Percentiles rank a stretch among this genome's conserved stretches.
Conservation (phyloP, 1,140 invertebrate genomes). For the Doryteuthis pealeii region DNA sequence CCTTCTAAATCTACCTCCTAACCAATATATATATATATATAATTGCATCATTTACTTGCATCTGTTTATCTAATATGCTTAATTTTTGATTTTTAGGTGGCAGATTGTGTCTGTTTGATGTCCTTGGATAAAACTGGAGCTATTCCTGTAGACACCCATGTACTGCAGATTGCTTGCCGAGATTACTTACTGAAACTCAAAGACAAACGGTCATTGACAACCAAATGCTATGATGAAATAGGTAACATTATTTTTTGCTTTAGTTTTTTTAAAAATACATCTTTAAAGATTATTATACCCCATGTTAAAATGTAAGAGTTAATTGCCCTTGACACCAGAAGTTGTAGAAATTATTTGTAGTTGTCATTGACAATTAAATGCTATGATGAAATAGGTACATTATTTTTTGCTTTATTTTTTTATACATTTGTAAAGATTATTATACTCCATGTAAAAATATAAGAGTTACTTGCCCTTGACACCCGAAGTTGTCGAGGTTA, state of each 20-base stretch:
- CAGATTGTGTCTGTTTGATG: constrained; percentile 99
- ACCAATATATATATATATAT: no score
- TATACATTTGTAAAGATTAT: not conserved
- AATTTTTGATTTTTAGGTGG: constrained; percentile 68
- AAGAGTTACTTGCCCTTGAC: not conserved
- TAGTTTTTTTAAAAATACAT: not conserved
- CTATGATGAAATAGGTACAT: not conserved
- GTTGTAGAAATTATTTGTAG: not conserved
- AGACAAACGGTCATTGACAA: constrained; percentile 78
- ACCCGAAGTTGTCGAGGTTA: not conserved
- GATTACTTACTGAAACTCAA: constrained; percentile 80
- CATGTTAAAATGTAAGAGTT: not conserved
- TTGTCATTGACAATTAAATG: not conserved
- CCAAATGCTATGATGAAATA: constrained; percentile 83
- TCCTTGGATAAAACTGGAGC: constrained; percentile 85
- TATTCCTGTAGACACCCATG: constrained; percentile 95
- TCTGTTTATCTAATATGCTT: no score
- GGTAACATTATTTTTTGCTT: constrained; percentile 53
- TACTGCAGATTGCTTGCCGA: constrained; percentile 84
- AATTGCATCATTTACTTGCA: no score
- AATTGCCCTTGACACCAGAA: not conserved
- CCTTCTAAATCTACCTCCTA: no score
- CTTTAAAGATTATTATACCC: not conserved
- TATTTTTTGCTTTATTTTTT: not conserved
- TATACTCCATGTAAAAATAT: no score